phyloP scores from a whole-genome alignment of 2,113 vertebrate genomes.

The Acanthisitta chloris region DNA sequence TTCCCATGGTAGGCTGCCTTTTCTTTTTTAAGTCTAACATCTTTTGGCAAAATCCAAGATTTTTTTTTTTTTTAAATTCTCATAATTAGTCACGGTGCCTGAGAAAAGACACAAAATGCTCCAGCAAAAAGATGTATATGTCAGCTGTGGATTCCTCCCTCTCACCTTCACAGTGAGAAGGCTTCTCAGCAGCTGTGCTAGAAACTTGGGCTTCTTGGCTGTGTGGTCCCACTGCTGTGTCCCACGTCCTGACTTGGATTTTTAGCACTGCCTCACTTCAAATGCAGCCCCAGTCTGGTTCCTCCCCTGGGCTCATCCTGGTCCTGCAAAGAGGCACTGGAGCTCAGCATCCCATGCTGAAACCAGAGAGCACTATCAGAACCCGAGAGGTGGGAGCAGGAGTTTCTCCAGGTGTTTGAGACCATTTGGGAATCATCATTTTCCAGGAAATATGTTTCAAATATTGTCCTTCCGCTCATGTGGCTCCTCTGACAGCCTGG shows the following conservation, averaged over 20 bases:
- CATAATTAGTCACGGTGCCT: conserved; percentile 55
- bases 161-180: conserved; percentile 6
- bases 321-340: background rate
- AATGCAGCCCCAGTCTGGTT: rapidly evolving
- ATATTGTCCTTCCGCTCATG: rapidly evolving
- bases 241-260: rapidly evolving
- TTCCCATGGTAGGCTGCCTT: conserved; percentile 37
- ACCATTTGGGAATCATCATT: background rate
- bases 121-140: background rate
- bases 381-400: background rate
- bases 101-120: conserved; percentile 44
- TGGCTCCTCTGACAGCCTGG: rapidly evolving
- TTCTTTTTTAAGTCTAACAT: background rate
- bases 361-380: background rate
- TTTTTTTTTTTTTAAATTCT: background rate
- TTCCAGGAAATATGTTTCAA: background rate
- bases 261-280: background rate
- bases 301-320: background rate
- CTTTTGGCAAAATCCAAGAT: conserved; percentile 45
- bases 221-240: background rate
- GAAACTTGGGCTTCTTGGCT: background rate
- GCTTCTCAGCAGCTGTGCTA: conserved; percentile 12
- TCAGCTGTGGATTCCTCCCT: conserved; percentile 56
- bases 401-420: background rate
- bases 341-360: background rate